These are phyloP conservation scores for Lobophora halterata DNA, from an alignment of 2,888 invertebrate genomes.

Conservation along the genomic window DNA sequence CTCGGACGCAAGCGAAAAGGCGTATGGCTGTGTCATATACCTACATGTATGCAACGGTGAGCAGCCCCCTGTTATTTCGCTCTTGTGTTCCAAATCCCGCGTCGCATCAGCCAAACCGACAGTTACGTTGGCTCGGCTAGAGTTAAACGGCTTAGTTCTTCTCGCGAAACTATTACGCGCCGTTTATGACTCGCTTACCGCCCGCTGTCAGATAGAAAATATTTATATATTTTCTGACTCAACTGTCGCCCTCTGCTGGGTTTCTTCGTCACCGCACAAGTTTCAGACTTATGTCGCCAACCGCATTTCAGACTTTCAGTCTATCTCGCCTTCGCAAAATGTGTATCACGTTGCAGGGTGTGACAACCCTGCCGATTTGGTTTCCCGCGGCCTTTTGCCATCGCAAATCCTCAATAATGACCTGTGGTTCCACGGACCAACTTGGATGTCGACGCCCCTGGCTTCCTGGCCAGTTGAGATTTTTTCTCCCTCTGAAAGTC, in stretches of 20 bases:
- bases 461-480: neutral
- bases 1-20: conserved; percentile 18
- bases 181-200: neutral
- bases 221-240: conserved; percentile 24
- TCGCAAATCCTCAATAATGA: conserved; percentile 10
- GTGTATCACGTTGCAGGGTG: conserved; percentile 18
- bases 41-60: neutral
- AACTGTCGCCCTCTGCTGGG: conserved; percentile 20
- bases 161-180: conserved; percentile 10
- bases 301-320: conserved; percentile 9
- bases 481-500: neutral
- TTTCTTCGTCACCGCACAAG: conserved; percentile 15
- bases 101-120: conserved; percentile 17
- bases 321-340: conserved; percentile 1
- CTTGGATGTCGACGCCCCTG: neutral
- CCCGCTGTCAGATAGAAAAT: neutral
- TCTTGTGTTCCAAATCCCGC: conserved; percentile 18
- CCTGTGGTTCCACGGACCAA: conserved; percentile 11
- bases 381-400: conserved; percentile 19
- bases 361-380: conserved; percentile 24
- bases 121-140: conserved; percentile 7
- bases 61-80: neutral
- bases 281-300: conserved; percentile 25
- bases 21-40: conserved; percentile 14
- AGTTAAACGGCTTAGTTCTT: conserved; percentile 14